Conservation (phyloP, 2,888 invertebrate species). For the Drosophila peninsularis region DNA sequence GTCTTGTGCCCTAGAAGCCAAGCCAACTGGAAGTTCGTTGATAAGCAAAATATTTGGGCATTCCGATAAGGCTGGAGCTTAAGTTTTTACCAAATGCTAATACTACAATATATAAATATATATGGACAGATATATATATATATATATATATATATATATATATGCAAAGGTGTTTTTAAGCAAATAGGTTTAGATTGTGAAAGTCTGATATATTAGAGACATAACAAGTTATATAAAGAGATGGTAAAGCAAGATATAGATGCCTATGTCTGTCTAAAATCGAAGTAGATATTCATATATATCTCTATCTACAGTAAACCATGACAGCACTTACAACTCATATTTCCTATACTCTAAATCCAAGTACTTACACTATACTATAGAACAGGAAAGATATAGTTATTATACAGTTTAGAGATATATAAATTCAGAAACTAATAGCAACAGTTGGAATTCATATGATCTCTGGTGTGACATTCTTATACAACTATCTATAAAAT, state of each 20-base stretch:
- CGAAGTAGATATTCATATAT: no score
- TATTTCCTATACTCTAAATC: no score
- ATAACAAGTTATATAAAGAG: neutral
- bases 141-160: neutral
- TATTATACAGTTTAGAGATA: neutral
- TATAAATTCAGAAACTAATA: no score
- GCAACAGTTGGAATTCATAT: no score
- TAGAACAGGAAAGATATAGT: no score
- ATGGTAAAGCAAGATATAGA: neutral
- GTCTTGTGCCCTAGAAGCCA: conserved; percentile 66
- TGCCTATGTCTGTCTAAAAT: neutral
- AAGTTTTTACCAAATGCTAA: conserved; percentile 24
- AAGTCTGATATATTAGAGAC: conserved; percentile 4
- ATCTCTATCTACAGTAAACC: no score
- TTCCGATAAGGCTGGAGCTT: conserved; percentile 18
- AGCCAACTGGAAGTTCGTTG: conserved; percentile 76
- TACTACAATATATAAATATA: neutral
- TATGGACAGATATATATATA: neutral
- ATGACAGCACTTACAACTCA: no score
- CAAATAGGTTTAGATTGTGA: neutral
- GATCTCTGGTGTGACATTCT: no score
- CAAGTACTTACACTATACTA: no score
- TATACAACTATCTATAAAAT: neutral
- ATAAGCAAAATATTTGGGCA: conserved; percentile 57
- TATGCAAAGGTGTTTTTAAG: conserved; percentile 9